These are phyloP conservation scores for Uropsilus gracilis DNA, from an alignment of 2,113 vertebrate species.

Conservation along the genomic window DNA sequence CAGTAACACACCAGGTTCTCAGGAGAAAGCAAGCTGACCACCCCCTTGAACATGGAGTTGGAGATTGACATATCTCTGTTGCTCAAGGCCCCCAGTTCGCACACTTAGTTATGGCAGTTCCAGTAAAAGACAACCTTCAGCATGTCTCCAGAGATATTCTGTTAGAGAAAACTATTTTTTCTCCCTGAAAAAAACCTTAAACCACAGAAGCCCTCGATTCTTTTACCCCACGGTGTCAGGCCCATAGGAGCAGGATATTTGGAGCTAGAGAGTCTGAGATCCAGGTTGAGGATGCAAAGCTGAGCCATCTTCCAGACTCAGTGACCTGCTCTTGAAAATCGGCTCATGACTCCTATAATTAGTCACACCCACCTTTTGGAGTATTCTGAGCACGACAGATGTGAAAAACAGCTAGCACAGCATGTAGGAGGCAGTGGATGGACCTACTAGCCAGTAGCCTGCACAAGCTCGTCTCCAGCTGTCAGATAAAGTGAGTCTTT, in stretches of 20 bases:
- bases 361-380: neutral
- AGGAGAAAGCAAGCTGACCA: no score
- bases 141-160: neutral
- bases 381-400: neutral
- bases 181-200: neutral
- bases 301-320: neutral
- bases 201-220: neutral
- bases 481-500: neutral
- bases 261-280: neutral
- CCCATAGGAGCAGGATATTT: neutral
- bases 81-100: no score
- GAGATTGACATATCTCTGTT: no score
- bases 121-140: neutral
- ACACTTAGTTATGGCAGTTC: neutral
- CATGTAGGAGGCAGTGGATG: neutral
- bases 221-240: neutral
- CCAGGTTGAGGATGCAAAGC: neutral
- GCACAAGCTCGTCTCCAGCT: no score
- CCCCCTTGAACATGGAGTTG: no score
- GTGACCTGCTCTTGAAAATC: neutral
- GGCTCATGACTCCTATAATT: neutral
- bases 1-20: no score
- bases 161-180: neutral
- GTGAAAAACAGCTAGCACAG: neutral
- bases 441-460: accelerated